Conservation (phyloP, 2,797 vertebrate species). For the Gila robusta region DNA sequence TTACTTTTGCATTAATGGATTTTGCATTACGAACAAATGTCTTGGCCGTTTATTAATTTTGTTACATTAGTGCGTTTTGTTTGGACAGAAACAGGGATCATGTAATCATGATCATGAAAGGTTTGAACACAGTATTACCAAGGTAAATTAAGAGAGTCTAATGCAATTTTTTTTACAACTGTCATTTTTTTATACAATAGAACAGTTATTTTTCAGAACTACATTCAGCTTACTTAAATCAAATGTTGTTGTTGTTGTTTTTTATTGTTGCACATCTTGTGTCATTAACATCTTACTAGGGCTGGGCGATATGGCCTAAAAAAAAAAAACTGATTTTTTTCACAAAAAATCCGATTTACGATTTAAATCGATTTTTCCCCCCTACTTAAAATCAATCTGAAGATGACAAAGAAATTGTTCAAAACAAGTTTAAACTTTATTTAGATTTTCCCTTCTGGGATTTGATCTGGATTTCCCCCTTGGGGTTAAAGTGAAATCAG, state of each 20-base stretch:
- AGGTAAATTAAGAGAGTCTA: neutral
- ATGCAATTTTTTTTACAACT: neutral
- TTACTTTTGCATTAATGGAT: neutral
- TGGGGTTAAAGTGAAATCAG: too few relatives aligned
- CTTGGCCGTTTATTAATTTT: neutral
- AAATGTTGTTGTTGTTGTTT: neutral
- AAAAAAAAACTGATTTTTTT: too few relatives aligned
- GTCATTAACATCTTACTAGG: neutral
- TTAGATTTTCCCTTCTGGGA: too few relatives aligned
- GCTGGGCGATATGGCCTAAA: too few relatives aligned
- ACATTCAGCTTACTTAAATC: neutral
- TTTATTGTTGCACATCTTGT: neutral
- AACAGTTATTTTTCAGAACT: neutral
- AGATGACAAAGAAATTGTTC: too few relatives aligned
- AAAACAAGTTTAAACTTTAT: too few relatives aligned
- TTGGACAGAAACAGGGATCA: neutral
- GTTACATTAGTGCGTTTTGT: neutral
- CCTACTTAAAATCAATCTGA: too few relatives aligned
- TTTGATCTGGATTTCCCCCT: too few relatives aligned
- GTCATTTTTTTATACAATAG: neutral
- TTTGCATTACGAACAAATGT: neutral
- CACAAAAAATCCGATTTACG: too few relatives aligned
- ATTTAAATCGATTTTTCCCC: too few relatives aligned
- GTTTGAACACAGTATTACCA: neutral
- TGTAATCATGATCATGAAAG: conserved; percentile 4